These are phyloP conservation scores for Sebastes taczanowskii DNA, from an alignment of 2,797 vertebrate species.

Conservation along the genomic window DNA sequence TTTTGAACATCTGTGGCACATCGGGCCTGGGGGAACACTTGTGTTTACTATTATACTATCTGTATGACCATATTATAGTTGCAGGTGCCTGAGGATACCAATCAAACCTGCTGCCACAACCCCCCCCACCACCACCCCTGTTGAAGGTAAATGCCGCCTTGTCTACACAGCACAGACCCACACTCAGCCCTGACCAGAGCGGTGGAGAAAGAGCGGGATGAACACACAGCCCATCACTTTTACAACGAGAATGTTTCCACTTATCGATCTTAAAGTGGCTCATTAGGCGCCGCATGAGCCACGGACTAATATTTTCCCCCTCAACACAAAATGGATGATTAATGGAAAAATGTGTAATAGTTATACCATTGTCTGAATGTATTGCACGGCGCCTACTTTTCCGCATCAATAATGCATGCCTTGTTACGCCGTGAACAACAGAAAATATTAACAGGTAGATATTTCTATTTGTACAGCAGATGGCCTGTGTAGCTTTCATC, in stretches of 20 bases:
- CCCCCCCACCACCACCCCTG: background rate
- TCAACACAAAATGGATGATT: constrained; percentile 41
- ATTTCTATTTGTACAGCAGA: constrained; percentile 56
- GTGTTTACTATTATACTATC: constrained; percentile 71
- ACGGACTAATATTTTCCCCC: constrained; percentile 35
- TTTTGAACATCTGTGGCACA: constrained; percentile 64
- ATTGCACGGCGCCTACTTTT: constrained; percentile 23
- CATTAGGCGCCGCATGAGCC: constrained; percentile 54
- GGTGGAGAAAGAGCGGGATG: background rate
- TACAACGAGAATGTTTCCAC: constrained; percentile 62
- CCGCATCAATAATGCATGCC: constrained; percentile 41
- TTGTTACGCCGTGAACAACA: constrained; percentile 47
- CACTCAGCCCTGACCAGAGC: constrained; percentile 18
- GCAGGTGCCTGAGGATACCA: constrained; percentile 68
- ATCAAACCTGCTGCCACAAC: constrained; percentile 69
- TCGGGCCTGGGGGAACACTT: constrained; percentile 58
- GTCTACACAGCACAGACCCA: constrained; percentile 29
- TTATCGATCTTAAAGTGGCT: constrained; percentile 73
- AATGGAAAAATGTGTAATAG: constrained; percentile 33
- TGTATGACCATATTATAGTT: constrained; percentile 61
- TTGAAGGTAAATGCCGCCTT: constrained; percentile 58
- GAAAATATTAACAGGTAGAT: constrained; percentile 52
- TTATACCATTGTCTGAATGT: constrained; percentile 32
- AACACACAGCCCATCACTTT: constrained; percentile 34
- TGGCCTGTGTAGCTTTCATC: constrained; percentile 55